Evolutionary conservation across 2,113 vertebrate species (phyloP), one percentile per base, ranked within the genome.

Genomic region (Callipepla californica): DNA sequence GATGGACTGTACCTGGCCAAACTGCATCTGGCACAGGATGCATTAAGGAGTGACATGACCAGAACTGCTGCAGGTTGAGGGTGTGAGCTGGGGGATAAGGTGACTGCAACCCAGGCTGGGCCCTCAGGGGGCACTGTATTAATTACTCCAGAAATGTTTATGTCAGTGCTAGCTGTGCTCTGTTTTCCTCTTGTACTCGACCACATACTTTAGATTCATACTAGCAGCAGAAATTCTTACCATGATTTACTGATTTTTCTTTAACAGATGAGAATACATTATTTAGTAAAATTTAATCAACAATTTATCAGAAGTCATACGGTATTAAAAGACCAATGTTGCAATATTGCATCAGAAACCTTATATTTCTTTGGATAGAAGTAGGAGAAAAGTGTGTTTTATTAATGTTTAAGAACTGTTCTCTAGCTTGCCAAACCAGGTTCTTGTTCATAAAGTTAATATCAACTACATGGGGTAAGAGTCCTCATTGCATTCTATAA

Each of bases 201-300:
- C n/a, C 50, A 58, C 36, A 25, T 3, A 18, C 57, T 62, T 66
- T 53, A 55, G 34, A 66, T 89, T 87, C 1, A 1, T 69, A 73
- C 15, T 38, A 45, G 40, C 32, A 63, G 53, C 86, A 95, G 84
- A 84, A 12, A 47, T 78, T 34, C 28, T 50, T 87, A 57, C 79
- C 50, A 77, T 83, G 92, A 65, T 87, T 94, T 90, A 59, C 55
- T 87, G 90, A 80, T 7, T 58, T 21, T 91, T n/a, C 19, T 34
- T 92, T 21, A 89, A 62, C 59, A 50, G 78, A 81, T 76, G 36
- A 82, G 7, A 68, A 96, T 94, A 47, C 67, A 95, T 94, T 92
- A 94, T 96, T 92, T 91, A 90, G 70, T 79, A 93, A 95, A 90
- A 92, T 19, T 6, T 76, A 48, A 40, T 93, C 84, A 95, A 94